Base-by-base conservation (phyloP, 2,888 invertebrate genomes). In the Mesodorylaimus sp. region DNA sequence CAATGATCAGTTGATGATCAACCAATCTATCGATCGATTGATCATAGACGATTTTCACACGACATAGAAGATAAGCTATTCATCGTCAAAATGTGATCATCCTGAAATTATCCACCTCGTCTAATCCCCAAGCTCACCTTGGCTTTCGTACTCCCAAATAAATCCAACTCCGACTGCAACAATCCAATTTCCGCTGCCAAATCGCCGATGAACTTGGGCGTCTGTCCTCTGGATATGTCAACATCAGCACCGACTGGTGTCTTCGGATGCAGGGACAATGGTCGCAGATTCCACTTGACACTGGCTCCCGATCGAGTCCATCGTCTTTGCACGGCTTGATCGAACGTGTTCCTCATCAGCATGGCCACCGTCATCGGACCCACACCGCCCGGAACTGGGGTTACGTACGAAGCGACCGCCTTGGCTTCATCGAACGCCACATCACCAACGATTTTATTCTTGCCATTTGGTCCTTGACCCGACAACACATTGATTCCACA, bases 291-390 rank as follows among this genome's bases (percentile, higher is more conserved):
- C 89, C 89, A 88, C 23, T 2, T 29, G n/a, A n/a, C 13, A 7
- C 10, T 27, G 16, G 38, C 29, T 2, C 3, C 13, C 19, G 45
- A 23, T 19, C 47, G 19, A 5, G 5, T 28, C 38, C 56, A 54
- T 41, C 56, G 46, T 24, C 59, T 51, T 44, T 53, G 50, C 58
- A 77, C 72, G 7, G 89, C 88, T 47, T 87, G 80, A 56, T 80
- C 74, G 32, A 89, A 82, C 0, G 91, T 93, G 71, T 97, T 97
- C 60, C 79, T 78, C 39, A 73, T 62, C 50, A 74, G 59, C 55
- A 91, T 86, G 23, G 91, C 89, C 1, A 76, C 97, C 0, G 97
- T 99, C 91, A 99, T 93, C 19, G 95, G 97, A 0, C 97, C 97
- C 53, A 97, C 95, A 54, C 97, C 97, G 10, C 73, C 73, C n/a